Conservation (phyloP, 2,797 vertebrate genomes). For the Lerista edwardsae region DNA sequence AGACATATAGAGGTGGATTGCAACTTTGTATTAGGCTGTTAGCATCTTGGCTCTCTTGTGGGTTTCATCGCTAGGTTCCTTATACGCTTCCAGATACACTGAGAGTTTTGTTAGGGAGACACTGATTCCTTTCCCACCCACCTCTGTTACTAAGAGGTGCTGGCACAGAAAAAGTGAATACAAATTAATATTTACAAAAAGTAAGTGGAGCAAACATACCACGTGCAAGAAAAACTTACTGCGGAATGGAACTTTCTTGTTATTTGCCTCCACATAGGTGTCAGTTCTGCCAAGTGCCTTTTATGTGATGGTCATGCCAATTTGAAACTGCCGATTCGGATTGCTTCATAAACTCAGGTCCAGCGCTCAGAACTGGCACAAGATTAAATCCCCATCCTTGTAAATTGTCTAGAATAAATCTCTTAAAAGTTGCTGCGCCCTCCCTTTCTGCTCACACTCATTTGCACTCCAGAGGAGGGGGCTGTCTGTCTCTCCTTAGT, state of each 20-base stretch:
- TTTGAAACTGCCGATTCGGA: rapidly evolving
- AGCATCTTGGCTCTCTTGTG: not conserved
- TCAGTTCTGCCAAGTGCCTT: not conserved
- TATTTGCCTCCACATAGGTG: not conserved
- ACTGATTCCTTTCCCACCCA: not conserved
- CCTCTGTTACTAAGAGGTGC: not conserved
- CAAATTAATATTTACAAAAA: not conserved
- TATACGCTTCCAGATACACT: not conserved
- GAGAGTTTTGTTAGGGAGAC: not conserved
- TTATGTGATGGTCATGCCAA: rapidly evolving
- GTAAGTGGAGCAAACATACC: not conserved
- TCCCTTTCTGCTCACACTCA: not conserved
- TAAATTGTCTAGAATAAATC: rapidly evolving
- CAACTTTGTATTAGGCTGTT: not conserved
- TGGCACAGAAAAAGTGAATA: not conserved
- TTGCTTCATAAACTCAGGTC: not conserved
- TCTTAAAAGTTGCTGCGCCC: not conserved
- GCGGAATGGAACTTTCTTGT: not conserved
- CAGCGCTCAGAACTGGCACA: not conserved
- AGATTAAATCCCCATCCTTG: not conserved
- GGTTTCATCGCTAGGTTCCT: not conserved
- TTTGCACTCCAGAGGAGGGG: not conserved
- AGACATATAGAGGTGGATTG: not conserved
- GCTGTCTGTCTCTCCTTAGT: not conserved
- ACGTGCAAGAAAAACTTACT: not conserved